phyloP scores from a whole-genome alignment of 2,113 vertebrate species.

The Gallinago media region DNA sequence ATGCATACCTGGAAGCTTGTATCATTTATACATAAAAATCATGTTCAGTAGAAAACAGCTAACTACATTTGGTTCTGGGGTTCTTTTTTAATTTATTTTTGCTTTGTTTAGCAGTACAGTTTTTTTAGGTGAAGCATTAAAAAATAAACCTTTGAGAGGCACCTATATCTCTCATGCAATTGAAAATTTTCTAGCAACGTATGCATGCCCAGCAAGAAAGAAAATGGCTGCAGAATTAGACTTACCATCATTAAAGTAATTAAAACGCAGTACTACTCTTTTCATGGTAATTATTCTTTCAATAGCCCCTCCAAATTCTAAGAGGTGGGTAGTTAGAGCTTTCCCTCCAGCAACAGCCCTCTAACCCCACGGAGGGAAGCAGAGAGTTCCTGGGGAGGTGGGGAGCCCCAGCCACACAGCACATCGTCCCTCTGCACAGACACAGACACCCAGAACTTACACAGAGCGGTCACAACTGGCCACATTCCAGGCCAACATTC shows the following conservation, averaged over 20 bases:
- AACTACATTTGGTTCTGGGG: neutral
- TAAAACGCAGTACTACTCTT: neutral
- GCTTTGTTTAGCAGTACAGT: neutral
- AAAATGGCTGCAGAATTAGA: neutral
- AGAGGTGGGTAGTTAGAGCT: neutral
- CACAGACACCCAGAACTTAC: neutral
- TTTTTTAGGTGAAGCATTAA: neutral
- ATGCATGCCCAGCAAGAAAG: neutral
- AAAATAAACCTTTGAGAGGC: neutral
- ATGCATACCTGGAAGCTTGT: neutral
- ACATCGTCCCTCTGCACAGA: neutral
- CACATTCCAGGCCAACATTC: neutral
- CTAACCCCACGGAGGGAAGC: neutral
- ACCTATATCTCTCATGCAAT: fast-evolving
- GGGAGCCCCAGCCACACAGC: neutral
- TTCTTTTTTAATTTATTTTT: neutral
- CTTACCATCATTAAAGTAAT: neutral
- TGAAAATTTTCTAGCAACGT: neutral
- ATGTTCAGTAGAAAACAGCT: neutral
- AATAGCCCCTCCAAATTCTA: neutral
- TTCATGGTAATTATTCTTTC: neutral
- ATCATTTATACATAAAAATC: neutral
- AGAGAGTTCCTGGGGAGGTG: fast-evolving
- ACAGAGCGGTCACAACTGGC: neutral
- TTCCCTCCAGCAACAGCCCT: neutral